phyloP scores from a whole-genome alignment of 1,140 invertebrate genomes.

The Conus betulinus region DNA sequence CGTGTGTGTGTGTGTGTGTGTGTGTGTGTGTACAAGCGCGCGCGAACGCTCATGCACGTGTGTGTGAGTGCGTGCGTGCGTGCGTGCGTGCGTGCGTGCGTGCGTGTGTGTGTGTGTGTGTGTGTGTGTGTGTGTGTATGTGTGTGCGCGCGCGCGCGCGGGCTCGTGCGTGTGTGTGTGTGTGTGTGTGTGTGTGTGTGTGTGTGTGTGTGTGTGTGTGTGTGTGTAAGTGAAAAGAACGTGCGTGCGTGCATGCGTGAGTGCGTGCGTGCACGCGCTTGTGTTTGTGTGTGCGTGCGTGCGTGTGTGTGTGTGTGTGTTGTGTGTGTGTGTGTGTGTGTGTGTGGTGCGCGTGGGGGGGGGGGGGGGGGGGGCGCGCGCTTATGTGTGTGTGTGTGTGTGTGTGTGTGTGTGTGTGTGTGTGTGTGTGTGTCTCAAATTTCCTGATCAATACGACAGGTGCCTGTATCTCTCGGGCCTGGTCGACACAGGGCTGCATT shows the following conservation, averaged over 20 bases:
- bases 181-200: neutral
- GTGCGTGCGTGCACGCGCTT: neutral
- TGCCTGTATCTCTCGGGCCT: no score
- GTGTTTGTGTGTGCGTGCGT: no score
- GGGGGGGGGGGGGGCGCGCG: no score
- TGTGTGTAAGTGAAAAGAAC: neutral
- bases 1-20: constrained; percentile 1
- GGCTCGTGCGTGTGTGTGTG: neutral
- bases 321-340: no score
- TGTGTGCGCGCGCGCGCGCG: neutral
- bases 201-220: neutral
- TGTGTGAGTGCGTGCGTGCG: constrained; percentile 3
- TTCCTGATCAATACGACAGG: no score
- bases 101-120: neutral
- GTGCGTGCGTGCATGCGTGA: neutral
- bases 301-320: no score
- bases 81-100: neutral
- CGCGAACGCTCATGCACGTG: no score
- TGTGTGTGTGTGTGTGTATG: neutral
- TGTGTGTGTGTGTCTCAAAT: no score
- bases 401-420: no score
- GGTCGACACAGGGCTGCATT: no score
- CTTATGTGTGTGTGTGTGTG: no score
- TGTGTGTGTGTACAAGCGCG: constrained; percentile 15
- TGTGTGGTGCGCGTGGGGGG: no score